These are phyloP conservation scores for Petrophora chlorosata DNA, from an alignment of 2,888 invertebrate genomes.

Conservation along the genomic window DNA sequence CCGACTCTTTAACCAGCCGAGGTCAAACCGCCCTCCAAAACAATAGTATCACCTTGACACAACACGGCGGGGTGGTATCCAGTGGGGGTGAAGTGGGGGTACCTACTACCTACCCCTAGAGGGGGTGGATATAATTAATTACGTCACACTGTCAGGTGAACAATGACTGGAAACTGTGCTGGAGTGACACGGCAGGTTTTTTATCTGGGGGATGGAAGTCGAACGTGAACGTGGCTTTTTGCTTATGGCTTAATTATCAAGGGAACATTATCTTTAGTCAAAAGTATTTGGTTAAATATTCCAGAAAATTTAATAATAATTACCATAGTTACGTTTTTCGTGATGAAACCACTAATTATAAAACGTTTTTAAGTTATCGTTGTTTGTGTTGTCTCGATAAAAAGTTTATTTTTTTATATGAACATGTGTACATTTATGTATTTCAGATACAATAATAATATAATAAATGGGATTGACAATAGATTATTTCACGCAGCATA, in stretches of 20 bases:
- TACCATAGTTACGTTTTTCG: too few species aligned
- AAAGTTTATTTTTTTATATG: too few species aligned
- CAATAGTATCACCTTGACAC: slow-evolving; percentile 78
- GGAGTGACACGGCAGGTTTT: slow-evolving; percentile 68
- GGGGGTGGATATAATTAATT: slow-evolving; percentile 70
- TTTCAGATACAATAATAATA: too few species aligned
- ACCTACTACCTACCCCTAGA: slow-evolving; percentile 21
- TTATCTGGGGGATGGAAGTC: slow-evolving; percentile 41
- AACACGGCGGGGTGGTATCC: slow-evolving; percentile 51
- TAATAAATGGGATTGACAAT: too few species aligned
- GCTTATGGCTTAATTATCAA: slow-evolving; percentile 3
- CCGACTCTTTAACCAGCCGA: slow-evolving; percentile 3
- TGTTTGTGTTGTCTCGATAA: too few species aligned
- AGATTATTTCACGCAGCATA: not conserved
- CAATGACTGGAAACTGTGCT: slow-evolving; percentile 65
- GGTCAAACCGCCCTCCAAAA: slow-evolving; percentile 47
- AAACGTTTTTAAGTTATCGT: too few species aligned
- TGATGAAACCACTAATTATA: too few species aligned
- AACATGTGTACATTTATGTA: too few species aligned
- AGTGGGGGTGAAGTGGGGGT: slow-evolving; percentile 40
- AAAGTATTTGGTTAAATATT: too few species aligned
- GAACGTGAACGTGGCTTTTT: slow-evolving; percentile 10
- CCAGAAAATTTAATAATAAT: too few species aligned
- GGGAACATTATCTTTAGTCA: too few species aligned
- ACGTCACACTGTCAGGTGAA: slow-evolving; percentile 78